phyloP scores from a whole-genome alignment of 2,113 vertebrate genomes.

The Pteropus alecto region DNA sequence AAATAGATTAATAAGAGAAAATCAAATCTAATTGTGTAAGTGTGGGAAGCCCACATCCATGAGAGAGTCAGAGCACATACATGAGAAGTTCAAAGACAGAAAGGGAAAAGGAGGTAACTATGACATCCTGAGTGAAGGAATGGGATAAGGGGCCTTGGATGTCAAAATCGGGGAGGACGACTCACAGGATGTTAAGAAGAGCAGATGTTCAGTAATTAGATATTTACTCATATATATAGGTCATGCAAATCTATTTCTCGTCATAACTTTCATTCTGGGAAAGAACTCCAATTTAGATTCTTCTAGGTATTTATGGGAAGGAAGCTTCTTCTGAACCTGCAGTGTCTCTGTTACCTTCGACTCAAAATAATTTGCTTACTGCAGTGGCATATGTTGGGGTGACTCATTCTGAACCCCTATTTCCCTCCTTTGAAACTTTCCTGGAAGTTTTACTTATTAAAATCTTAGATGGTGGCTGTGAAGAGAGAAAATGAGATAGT shows the following conservation, averaged over 20 bases:
- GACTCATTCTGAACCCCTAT: background rate
- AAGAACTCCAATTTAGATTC: background rate
- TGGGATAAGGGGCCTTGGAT: background rate
- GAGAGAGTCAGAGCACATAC: background rate
- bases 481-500: background rate
- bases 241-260: background rate
- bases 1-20: background rate
- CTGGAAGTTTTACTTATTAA: background rate
- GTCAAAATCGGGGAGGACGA: background rate
- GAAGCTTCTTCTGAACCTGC: background rate
- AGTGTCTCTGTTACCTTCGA: background rate
- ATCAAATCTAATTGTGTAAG: background rate
- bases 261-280: background rate
- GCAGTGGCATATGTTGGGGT: background rate
- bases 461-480: background rate
- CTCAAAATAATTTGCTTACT: background rate
- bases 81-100: background rate
- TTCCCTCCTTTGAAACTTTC: background rate
- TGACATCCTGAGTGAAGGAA: background rate
- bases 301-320: background rate
- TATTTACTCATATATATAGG: background rate
- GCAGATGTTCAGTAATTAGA: background rate
- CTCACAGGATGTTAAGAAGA: background rate
- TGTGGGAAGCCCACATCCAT: background rate
- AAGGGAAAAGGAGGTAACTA: background rate